Evolutionary conservation across 1,140 invertebrate species (phyloP).

Genomic region (Nasonia vitripennis): DNA sequence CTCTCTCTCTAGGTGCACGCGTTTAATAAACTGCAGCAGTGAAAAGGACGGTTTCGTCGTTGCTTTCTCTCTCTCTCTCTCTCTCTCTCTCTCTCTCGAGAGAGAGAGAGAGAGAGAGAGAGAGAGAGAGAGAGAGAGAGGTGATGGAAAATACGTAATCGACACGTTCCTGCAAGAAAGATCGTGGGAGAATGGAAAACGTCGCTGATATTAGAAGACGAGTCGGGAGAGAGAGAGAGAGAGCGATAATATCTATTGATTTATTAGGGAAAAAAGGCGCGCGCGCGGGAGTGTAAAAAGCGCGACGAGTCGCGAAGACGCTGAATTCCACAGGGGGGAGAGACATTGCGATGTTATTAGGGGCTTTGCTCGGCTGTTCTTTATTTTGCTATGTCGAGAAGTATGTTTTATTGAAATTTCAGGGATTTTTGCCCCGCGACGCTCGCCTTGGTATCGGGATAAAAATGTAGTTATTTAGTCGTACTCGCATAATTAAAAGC

Average conservation of each 20-base stretch:
- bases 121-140: neutral
- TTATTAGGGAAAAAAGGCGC: slow-evolving; percentile 10
- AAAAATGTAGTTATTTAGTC: too few relatives aligned
- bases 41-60: neutral
- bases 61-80: neutral
- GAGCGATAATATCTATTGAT: slow-evolving; percentile 30
- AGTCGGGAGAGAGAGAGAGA: neutral
- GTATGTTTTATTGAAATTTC: neutral
- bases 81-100: neutral
- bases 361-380: neutral
- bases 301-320: neutral
- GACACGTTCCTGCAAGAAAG: neutral
- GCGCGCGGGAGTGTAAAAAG: neutral
- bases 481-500: too few relatives aligned
- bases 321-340: neutral
- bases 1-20: neutral
- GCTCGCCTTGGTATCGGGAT: neutral
- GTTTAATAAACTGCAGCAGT: slow-evolving; percentile 37
- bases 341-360: neutral
- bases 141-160: slow-evolving; percentile 9
- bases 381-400: neutral
- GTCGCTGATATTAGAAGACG: slow-evolving; percentile 20
- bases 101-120: too few relatives aligned
- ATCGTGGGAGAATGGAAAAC: neutral
- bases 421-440: neutral